These are phyloP conservation scores for Crambe crambe DNA, from an alignment of 37 sponge, comb jelly and placozoan species.

Conservation along the genomic window DNA sequence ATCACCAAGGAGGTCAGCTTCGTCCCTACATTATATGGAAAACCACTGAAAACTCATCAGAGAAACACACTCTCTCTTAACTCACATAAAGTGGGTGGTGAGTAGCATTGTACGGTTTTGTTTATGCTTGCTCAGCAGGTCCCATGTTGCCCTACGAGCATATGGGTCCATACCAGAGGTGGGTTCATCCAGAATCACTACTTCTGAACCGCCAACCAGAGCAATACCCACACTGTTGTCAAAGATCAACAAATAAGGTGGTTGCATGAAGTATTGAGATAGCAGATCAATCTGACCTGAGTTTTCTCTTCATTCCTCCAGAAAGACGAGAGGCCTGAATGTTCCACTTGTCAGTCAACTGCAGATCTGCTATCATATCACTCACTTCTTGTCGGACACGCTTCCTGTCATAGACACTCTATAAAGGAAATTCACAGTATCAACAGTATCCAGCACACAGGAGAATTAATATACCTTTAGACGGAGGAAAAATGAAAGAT, in stretches of 20 bases:
- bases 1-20: constrained; percentile 97
- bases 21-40: constrained; percentile 83
- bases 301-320: constrained; percentile 98
- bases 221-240: constrained; percentile 36
- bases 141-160: constrained; percentile 97
- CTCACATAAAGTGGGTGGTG: constrained; percentile 64
- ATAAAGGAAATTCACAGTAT: background rate
- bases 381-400: constrained; percentile 47
- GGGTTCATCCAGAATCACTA: constrained; percentile 96
- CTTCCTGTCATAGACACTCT: constrained; percentile 41
- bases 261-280: background rate
- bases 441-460: too few relatives aligned
- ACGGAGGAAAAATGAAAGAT: constrained; percentile 82
- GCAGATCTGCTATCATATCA: constrained; percentile 71
- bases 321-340: constrained; percentile 68
- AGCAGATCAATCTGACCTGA: constrained; percentile 54
- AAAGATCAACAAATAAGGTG: too few relatives aligned
- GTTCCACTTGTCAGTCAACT: constrained; percentile 80
- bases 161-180: constrained; percentile 99
- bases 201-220: constrained; percentile 73
- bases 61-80: too few relatives aligned
- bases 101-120: constrained; percentile 86
- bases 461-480: too few relatives aligned
- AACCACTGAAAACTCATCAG: too few relatives aligned
- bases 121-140: constrained; percentile 87